phyloP scores from a whole-genome alignment of 2,888 invertebrate species.

The Polydrusus pterygomalis region DNA sequence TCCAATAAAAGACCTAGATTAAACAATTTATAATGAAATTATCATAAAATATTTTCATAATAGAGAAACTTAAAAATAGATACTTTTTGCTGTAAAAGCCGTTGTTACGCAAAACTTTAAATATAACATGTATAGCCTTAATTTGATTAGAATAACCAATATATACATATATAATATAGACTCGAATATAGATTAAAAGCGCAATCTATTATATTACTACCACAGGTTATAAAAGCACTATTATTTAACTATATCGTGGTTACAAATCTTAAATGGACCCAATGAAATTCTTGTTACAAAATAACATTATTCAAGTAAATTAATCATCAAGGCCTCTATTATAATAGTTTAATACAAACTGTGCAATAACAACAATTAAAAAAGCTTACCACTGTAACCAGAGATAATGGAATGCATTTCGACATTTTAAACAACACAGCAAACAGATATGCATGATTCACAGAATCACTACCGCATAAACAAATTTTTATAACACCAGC shows the following conservation, averaged over 20 bases:
- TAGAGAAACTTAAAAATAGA: too few relatives aligned
- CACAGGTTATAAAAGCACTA: constrained; percentile 4
- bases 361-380: constrained; percentile 27
- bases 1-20: too few relatives aligned
- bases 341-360: constrained; percentile 11
- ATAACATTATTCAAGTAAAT: constrained; percentile 6
- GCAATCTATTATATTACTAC: neutral
- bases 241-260: neutral
- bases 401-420: constrained; percentile 28
- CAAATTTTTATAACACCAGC: constrained; percentile 16
- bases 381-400: constrained; percentile 27
- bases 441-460: constrained; percentile 22
- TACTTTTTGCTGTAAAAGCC: too few relatives aligned
- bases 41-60: too few relatives aligned
- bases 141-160: too few relatives aligned
- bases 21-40: too few relatives aligned
- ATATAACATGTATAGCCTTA: too few relatives aligned
- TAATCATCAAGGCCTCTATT: constrained; percentile 22
- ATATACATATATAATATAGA: too few relatives aligned
- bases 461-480: constrained; percentile 12
- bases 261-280: constrained; percentile 2
- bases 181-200: too few relatives aligned
- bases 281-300: constrained; percentile 8
- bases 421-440: constrained; percentile 12
- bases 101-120: too few relatives aligned